Conservation (phyloP, 1,140 invertebrate genomes). For the Penaeus vannamei region DNA sequence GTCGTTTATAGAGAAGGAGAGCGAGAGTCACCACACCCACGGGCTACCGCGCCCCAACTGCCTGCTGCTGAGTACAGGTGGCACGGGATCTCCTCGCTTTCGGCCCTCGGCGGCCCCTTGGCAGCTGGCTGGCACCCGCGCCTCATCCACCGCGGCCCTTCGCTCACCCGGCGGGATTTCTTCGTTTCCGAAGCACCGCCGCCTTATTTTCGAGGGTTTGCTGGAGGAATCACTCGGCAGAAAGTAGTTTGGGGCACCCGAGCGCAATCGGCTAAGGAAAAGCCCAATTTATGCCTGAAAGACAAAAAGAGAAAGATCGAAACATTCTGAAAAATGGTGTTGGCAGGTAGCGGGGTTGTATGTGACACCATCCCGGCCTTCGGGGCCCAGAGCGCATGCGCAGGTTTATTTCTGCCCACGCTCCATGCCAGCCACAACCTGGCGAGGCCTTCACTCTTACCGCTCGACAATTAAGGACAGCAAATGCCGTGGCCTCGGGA, state of each 20-base stretch:
- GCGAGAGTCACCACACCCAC: slow-evolving; percentile 40
- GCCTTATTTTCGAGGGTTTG: too few relatives aligned
- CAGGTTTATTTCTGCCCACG: slow-evolving; percentile 49
- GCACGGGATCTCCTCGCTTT: slow-evolving; percentile 32
- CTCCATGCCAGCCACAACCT: neutral
- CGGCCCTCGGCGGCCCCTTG: neutral
- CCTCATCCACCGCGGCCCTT: neutral
- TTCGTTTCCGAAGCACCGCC: too few relatives aligned
- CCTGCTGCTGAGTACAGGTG: neutral
- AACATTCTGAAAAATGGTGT: neutral
- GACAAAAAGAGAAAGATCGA: neutral
- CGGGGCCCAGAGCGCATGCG: slow-evolving; percentile 20
- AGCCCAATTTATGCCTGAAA: neutral
- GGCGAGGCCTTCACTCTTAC: neutral
- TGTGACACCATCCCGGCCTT: slow-evolving; percentile 28
- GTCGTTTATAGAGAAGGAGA: slow-evolving; percentile 23
- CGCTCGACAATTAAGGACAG: slow-evolving; percentile 52
- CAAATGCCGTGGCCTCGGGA: slow-evolving; percentile 45
- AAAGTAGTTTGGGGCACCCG: too few relatives aligned
- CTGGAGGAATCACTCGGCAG: too few relatives aligned
- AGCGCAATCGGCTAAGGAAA: neutral
- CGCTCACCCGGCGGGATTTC: too few relatives aligned
- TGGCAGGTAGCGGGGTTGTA: slow-evolving; percentile 4
- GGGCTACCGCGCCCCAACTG: slow-evolving; percentile 44
- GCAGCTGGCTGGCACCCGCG: neutral